A percentile compares a stretch with the other conserved stretches of the same genome.
Conservation (phyloP, 2,113 vertebrate species). For the Meriones unguiculatus region DNA sequence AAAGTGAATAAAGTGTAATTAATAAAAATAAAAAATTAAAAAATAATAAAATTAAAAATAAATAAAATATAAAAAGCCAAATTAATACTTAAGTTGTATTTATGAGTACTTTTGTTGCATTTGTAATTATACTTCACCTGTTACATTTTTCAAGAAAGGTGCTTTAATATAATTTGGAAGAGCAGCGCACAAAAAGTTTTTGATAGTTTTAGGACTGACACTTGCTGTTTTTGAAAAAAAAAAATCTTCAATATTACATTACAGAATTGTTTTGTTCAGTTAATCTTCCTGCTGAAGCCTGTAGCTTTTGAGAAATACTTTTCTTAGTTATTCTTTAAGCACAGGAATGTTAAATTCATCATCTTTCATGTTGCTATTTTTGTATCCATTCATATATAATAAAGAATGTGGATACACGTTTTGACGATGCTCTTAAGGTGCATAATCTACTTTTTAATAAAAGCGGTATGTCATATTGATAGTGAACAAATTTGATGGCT, state of each 20-base stretch:
- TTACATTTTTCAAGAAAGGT: neutral
- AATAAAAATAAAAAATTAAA: too few species aligned
- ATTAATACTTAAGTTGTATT: neutral
- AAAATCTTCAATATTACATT: conserved; percentile 9
- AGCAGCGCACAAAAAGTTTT: neutral
- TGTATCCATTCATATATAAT: neutral
- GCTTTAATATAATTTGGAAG: neutral
- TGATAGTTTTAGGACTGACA: conserved; percentile 2
- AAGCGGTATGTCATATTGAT: conserved; percentile 45
- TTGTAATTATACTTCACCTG: neutral
- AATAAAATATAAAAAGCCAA: neutral
- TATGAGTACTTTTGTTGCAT: neutral
- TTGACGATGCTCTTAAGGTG: neutral
- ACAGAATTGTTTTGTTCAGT: neutral
- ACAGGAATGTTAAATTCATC: conserved; percentile 29
- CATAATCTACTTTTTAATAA: conserved; percentile 34
- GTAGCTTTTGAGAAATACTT: conserved; percentile 49
- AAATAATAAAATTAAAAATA: too few species aligned
- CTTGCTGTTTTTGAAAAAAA: neutral
- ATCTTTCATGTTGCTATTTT: conserved; percentile 67
- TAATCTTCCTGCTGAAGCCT: conserved; percentile 16
- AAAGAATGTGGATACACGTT: conserved; percentile 59
- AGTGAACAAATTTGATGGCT: neutral
- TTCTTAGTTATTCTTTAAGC: conserved; percentile 47
- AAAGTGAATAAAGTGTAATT: too few species aligned